phyloP scores from a whole-genome alignment of 2,797 vertebrate genomes.

The Lepus oiostolus region DNA sequence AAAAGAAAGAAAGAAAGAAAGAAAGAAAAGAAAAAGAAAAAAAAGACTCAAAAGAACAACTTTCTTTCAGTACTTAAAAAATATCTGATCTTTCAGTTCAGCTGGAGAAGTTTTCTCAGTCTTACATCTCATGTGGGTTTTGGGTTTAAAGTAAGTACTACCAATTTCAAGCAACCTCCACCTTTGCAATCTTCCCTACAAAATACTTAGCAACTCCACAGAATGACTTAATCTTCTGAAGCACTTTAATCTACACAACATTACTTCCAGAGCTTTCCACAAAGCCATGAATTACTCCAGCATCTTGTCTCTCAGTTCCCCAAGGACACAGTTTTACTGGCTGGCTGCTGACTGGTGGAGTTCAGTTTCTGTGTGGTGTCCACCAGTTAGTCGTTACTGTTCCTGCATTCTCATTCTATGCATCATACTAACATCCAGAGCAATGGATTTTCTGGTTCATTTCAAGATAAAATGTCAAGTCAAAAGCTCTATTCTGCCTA shows the following conservation, averaged over 20 bases:
- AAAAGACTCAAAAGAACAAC: background rate
- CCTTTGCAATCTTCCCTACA: background rate
- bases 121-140: background rate
- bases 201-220: background rate
- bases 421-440: conserved; percentile 38
- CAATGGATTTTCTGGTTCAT: conserved; percentile 63
- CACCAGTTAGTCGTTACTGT: conserved; percentile 23
- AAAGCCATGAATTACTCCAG: background rate
- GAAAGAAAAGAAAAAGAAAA: no score
- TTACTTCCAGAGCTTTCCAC: background rate
- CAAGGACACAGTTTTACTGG: background rate
- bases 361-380: background rate
- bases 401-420: background rate
- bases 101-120: background rate
- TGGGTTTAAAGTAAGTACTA: no score
- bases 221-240: background rate
- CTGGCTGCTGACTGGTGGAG: background rate
- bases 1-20: no score
- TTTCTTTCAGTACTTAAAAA: background rate
- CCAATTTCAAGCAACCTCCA: accelerated
- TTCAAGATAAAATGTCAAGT: conserved; percentile 70
- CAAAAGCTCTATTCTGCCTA: conserved; percentile 60
- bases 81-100: background rate
- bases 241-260: background rate
- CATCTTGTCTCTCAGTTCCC: background rate